Conservation (phyloP, 2,797 vertebrate genomes). For the Phataginus tricuspis region DNA sequence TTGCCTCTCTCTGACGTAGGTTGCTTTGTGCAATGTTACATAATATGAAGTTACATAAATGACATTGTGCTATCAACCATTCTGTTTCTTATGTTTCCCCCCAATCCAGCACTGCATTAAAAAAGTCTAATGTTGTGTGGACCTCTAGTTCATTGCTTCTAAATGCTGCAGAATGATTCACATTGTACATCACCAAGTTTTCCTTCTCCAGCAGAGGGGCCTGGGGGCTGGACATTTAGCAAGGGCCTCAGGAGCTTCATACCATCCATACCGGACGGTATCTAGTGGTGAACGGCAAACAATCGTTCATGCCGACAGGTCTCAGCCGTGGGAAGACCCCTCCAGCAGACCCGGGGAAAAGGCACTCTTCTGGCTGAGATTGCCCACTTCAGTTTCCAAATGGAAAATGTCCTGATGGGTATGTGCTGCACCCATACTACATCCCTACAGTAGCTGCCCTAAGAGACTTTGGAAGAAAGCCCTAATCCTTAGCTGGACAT, state of each 20-base stretch:
- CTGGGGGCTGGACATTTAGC: background rate
- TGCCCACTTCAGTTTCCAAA: background rate
- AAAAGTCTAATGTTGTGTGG: background rate
- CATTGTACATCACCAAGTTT: background rate
- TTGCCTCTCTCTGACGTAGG: background rate
- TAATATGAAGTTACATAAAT: background rate
- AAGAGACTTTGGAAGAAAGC: background rate
- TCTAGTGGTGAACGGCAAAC: rapidly evolving
- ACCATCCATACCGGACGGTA: background rate
- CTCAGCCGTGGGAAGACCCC: background rate
- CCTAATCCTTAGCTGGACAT: background rate
- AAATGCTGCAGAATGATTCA: background rate
- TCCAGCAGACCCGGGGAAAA: background rate
- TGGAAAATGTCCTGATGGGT: background rate
- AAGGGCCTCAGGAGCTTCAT: background rate
- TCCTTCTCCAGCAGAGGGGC: background rate
- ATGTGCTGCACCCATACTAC: background rate
- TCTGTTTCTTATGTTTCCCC: background rate
- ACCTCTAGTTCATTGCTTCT: background rate
- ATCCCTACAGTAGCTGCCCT: background rate
- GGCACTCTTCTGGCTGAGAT: background rate
- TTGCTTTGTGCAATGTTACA: background rate
- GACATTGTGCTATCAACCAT: background rate
- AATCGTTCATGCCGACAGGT: rapidly evolving
- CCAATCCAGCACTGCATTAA: background rate